Conservation (phyloP, 2,888 invertebrate genomes). For the Falcaria lacertinaria region DNA sequence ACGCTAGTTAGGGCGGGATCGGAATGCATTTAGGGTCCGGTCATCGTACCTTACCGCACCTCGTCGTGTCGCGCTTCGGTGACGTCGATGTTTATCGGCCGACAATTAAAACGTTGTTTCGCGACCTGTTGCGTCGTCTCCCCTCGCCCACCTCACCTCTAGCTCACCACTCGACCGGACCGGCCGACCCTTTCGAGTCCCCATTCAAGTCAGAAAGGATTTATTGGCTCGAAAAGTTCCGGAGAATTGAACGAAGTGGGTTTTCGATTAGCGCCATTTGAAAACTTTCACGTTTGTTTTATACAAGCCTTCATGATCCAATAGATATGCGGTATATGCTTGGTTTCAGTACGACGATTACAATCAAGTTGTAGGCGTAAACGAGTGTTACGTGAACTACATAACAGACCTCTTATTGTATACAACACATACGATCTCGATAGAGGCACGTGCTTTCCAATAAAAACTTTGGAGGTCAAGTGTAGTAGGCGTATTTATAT, state of each 20-base stretch:
- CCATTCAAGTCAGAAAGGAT: constrained; percentile 31
- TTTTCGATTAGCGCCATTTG: constrained; percentile 20
- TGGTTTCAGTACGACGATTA: too few relatives aligned
- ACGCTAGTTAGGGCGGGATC: constrained; percentile 17
- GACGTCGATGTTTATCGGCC: constrained; percentile 71
- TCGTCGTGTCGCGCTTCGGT: constrained; percentile 62
- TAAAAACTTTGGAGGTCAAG: constrained; percentile 80
- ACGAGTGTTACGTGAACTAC: constrained; percentile 22
- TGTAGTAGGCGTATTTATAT: constrained; percentile 80
- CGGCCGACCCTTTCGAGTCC: constrained; percentile 37
- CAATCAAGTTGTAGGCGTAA: constrained; percentile 4
- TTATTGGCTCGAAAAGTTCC: constrained; percentile 39
- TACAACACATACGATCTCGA: constrained; percentile 62
- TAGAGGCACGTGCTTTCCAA: constrained; percentile 74
- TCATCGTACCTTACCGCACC: constrained; percentile 59
- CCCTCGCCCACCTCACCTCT: constrained; percentile 30
- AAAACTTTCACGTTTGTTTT: constrained; percentile 10
- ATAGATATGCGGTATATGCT: too few relatives aligned
- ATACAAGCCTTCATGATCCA: neutral
- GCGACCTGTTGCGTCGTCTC: constrained; percentile 73
- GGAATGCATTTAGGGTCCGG: constrained; percentile 63
- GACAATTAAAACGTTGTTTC: constrained; percentile 75
- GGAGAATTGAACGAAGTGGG: constrained; percentile 23
- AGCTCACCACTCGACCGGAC: constrained; percentile 38
- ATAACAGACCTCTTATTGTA: constrained; percentile 42